Conservation (phyloP, 2,113 vertebrate genomes). For the Leucopternis melanops region DNA sequence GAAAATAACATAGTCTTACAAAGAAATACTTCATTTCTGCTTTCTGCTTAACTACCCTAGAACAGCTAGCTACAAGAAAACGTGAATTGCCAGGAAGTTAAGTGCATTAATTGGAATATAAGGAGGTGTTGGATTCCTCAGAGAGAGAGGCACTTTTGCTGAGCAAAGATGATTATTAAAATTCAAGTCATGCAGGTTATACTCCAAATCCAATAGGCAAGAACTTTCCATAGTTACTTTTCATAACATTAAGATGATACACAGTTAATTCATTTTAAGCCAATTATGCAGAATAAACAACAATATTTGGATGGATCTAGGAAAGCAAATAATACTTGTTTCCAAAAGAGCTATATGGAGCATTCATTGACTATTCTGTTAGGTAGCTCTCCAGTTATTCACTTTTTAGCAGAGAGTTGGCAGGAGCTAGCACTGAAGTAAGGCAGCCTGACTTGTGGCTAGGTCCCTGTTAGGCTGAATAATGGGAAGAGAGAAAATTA, state of each 20-base stretch:
- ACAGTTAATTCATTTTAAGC: not conserved
- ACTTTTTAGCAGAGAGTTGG: not conserved
- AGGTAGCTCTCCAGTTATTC: not conserved
- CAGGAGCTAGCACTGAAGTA: not conserved
- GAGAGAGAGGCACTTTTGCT: not conserved
- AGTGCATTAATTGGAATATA: not conserved
- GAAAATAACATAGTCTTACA: not conserved
- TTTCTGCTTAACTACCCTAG: not conserved
- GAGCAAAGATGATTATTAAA: not conserved
- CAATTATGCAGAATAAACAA: conserved; percentile 20
- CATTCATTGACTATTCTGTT: not conserved
- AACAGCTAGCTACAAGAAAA: not conserved
- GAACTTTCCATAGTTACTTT: not conserved
- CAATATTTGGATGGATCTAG: not conserved
- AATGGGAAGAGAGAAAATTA: not conserved
- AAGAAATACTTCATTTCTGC: not conserved
- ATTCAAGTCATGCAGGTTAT: not conserved
- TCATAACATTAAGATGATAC: not conserved
- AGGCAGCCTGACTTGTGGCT: not conserved
- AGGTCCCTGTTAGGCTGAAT: not conserved
- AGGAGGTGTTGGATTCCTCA: not conserved
- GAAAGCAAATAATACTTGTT: not conserved
- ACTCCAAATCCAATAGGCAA: not conserved
- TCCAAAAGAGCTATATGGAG: not conserved
- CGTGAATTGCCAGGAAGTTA: not conserved